Evolutionary conservation across 2,113 vertebrate species (phyloP).

Genomic region (Furnarius figulus): DNA sequence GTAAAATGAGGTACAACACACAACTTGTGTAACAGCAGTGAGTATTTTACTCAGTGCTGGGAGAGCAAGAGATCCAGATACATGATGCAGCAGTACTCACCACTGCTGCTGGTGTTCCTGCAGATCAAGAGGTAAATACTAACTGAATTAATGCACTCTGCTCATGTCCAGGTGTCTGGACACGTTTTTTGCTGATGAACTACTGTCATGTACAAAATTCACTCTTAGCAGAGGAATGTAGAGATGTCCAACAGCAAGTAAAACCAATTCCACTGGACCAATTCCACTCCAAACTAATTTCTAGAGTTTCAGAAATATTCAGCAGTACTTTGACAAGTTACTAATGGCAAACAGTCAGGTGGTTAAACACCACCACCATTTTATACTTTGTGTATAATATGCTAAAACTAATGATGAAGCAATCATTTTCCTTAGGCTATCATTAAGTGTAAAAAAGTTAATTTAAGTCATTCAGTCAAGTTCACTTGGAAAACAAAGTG

Average conservation of each 20-base stretch:
- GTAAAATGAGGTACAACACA: neutral
- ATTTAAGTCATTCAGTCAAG: neutral
- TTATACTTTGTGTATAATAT: neutral
- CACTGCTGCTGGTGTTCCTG: neutral
- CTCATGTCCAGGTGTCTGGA: neutral
- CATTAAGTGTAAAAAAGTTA: neutral
- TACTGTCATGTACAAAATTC: fast-evolving
- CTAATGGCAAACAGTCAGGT: neutral
- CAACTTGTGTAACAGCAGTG: neutral
- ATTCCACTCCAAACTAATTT: neutral
- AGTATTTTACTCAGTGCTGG: neutral
- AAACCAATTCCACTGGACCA: neutral
- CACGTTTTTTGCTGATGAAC: neutral
- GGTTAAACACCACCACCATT: neutral
- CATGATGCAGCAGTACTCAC: neutral
- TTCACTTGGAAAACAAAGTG: neutral
- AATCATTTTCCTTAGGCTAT: neutral
- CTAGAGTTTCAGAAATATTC: neutral
- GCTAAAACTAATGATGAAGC: neutral
- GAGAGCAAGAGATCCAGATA: neutral
- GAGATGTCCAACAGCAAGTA: neutral
- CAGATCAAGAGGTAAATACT: neutral
- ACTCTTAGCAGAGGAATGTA: neutral
- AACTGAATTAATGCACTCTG: neutral
- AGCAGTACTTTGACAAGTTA: neutral